phyloP scores from a whole-genome alignment of 2,888 invertebrate genomes.

The Agonum fuliginosum region DNA sequence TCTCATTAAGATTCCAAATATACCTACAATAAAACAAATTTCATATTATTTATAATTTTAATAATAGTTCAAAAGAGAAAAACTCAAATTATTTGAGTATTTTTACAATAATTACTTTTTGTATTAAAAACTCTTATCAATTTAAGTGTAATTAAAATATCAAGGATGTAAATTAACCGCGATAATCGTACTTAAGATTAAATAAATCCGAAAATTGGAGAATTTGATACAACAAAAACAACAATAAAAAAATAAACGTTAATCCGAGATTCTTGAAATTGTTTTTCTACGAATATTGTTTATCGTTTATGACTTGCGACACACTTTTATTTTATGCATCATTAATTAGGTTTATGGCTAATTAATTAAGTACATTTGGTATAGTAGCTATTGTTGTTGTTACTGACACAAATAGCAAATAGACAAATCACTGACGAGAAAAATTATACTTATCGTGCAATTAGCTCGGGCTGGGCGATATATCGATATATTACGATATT shows the following conservation, averaged over 20 bases:
- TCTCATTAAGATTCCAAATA: too few species aligned
- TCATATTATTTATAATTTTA: too few species aligned
- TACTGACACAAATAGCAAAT: too few species aligned
- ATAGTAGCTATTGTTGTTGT: too few species aligned
- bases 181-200: background rate
- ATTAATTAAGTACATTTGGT: constrained; percentile 5
- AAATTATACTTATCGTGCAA: too few species aligned
- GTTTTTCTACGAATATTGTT: background rate
- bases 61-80: too few species aligned
- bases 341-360: constrained; percentile 14
- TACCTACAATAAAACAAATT: too few species aligned
- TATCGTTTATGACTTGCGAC: background rate
- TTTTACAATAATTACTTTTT: background rate
- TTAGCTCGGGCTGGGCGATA: too few species aligned
- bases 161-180: background rate
- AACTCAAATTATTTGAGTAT: background rate
- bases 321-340: constrained; percentile 13
- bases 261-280: background rate
- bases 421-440: too few species aligned
- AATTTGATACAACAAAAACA: background rate
- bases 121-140: background rate
- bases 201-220: constrained; percentile 3
- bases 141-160: background rate
- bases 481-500: too few species aligned
- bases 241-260: constrained; percentile 1